A percentile compares a stretch with the other conserved stretches of the same genome.
phyloP scores from a whole-genome alignment of 2,888 invertebrate genomes.

The Allophyes oxyacanthae region DNA sequence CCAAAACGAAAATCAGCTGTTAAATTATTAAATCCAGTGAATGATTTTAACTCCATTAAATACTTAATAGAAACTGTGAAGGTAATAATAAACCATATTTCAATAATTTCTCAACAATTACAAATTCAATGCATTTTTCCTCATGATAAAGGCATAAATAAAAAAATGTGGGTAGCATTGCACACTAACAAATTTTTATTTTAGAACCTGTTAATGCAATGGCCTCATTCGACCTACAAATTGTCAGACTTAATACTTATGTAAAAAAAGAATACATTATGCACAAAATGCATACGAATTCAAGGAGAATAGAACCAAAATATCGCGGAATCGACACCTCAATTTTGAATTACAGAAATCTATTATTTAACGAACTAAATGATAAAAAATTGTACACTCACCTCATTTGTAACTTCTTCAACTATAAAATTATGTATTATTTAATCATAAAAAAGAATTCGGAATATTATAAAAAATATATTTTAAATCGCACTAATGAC shows the following conservation, averaged over 20 bases:
- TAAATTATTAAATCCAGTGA: no score
- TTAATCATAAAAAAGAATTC: constrained; percentile 24
- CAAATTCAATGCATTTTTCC: constrained; percentile 8
- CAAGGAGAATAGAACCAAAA: constrained; percentile 24
- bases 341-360: constrained; percentile 4
- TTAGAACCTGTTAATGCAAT: constrained; percentile 29
- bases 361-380: neutral
- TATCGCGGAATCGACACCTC: constrained; percentile 23
- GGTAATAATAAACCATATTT: no score
- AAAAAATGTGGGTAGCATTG: constrained; percentile 37
- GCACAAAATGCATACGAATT: constrained; percentile 35
- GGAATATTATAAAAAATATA: constrained; percentile 33
- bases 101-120: no score
- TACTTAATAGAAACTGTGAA: no score
- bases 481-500: constrained; percentile 22
- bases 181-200: neutral
- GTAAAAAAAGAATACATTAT: constrained; percentile 21
- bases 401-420: constrained; percentile 59
- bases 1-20: no score
- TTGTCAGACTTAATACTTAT: constrained; percentile 4
- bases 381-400: constrained; percentile 40
- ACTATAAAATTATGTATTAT: constrained; percentile 26
- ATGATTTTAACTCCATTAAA: no score
- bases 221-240: constrained; percentile 11
- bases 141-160: constrained; percentile 14